These are phyloP conservation scores for Dasypus novemcinctus DNA, from an alignment of 2,113 vertebrate genomes.

Conservation along the genomic window DNA sequence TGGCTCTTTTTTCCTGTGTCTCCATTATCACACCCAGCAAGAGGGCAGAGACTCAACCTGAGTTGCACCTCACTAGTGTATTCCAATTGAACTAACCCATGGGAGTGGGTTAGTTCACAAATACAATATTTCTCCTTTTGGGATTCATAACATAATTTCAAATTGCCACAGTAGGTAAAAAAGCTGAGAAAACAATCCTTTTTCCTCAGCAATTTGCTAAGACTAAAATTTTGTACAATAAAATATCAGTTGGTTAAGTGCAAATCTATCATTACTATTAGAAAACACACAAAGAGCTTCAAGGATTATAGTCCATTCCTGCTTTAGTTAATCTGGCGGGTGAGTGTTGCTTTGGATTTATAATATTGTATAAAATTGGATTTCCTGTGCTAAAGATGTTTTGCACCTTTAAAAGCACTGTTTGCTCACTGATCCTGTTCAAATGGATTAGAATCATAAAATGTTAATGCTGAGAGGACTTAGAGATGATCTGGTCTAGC, in stretches of 20 bases:
- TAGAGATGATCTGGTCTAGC: not conserved
- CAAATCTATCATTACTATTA: not conserved
- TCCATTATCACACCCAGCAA: too few species aligned
- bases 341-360: not conserved
- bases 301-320: not conserved
- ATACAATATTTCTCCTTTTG: too few species aligned
- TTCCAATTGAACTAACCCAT: too few species aligned
- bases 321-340: not conserved
- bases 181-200: not conserved
- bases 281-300: not conserved
- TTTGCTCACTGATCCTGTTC: not conserved
- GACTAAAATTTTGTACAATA: slow-evolving; percentile 8
- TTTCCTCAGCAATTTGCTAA: not conserved
- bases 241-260: not conserved
- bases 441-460: not conserved
- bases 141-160: too few species aligned
- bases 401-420: not conserved
- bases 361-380: not conserved
- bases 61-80: too few species aligned
- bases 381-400: not conserved
- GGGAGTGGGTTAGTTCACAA: too few species aligned
- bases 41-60: too few species aligned
- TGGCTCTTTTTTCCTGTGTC: too few species aligned
- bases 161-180: not conserved
- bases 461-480: not conserved